Evolutionary conservation across 2,888 invertebrate species (phyloP), one percentile per base, ranked within the genome.

Genomic region (Vannuccia rotundouncinata): DNA sequence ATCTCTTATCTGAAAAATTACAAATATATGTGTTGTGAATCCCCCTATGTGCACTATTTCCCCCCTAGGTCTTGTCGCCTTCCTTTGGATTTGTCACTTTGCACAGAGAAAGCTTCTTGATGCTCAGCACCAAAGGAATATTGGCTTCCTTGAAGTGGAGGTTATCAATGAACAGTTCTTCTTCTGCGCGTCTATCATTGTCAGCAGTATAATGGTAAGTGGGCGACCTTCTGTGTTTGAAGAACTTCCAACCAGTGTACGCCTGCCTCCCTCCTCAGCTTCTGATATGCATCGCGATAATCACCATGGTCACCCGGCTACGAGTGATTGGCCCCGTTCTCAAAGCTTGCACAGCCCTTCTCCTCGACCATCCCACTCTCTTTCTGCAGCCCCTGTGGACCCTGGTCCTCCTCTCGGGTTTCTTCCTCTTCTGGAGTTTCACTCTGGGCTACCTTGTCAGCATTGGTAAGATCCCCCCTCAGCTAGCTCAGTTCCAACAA

Each of bases 11-110:
- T n/a, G n/a, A n/a, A n/a, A n/a, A n/a, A n/a, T n/a, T n/a, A n/a
- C n/a, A n/a, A n/a, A n/a, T n/a, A n/a, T n/a, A n/a, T n/a, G n/a
- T n/a, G n/a, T n/a, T n/a, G n/a, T n/a, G n/a, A n/a, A n/a, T n/a
- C n/a, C n/a, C n/a, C n/a, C n/a, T n/a, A n/a, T n/a, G n/a, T n/a
- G n/a, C n/a, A n/a, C n/a, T n/a, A 45, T 10, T 17, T 17, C 17
- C 45, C 17, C 17, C 45, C 5, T 77, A 77, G 77, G 31, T 10
- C 77, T 77, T 1, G 27, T 2, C 1, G n/a, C 31, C 5, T 31
- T 77, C 45, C 77, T 77, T 17, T 77, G 77, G 77, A 17, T 31
- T 1, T 77, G 77, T n/a, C 31, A 77, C 28, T 77, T n/a, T n/a
- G 27, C 31, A 2, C 77, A 77, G 27, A 27, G 45, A 77, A 31